Evolutionary conservation across 2,113 vertebrate genomes (phyloP).

Genomic region (Megaleporinus macrocephalus): DNA sequence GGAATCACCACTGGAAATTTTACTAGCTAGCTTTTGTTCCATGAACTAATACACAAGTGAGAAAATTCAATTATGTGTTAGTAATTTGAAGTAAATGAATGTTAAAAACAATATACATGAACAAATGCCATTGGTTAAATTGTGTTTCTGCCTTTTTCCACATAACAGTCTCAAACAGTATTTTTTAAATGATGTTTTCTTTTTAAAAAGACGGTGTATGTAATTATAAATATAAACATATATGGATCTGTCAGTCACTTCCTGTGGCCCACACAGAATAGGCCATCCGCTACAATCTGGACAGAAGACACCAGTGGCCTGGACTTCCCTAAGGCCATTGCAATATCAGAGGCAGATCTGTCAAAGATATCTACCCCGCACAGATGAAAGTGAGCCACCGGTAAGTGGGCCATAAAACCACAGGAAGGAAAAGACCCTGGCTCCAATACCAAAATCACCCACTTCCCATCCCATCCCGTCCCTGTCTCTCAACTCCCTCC

Average conservation of each 20-base stretch:
- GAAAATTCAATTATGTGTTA: too few species aligned
- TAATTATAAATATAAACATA: too few species aligned
- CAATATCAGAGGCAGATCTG: conserved; percentile 62
- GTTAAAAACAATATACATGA: too few species aligned
- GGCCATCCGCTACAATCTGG: neutral
- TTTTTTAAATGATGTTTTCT: neutral
- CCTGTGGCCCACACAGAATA: neutral
- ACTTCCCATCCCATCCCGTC: conserved; percentile 48
- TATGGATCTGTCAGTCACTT: neutral
- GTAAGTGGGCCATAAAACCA: conserved; percentile 74
- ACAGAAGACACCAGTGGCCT: neutral
- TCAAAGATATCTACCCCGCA: conserved; percentile 56
- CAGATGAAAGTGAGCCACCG: conserved; percentile 65
- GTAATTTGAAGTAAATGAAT: too few species aligned
- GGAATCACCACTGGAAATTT: too few species aligned
- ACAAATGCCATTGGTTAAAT: too few species aligned
- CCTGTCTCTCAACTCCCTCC: conserved; percentile 29
- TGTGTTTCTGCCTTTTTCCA: too few species aligned
- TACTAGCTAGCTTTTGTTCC: too few species aligned
- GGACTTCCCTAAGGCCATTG: conserved; percentile 33
- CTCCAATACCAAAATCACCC: conserved; percentile 59
- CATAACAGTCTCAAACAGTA: too few species aligned
- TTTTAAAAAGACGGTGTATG: neutral
- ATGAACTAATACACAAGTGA: too few species aligned
- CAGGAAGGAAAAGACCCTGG: conserved; percentile 66